Evolutionary conservation across 2,888 invertebrate species (phyloP).

Genomic region (Toxonevra muliebris): DNA sequence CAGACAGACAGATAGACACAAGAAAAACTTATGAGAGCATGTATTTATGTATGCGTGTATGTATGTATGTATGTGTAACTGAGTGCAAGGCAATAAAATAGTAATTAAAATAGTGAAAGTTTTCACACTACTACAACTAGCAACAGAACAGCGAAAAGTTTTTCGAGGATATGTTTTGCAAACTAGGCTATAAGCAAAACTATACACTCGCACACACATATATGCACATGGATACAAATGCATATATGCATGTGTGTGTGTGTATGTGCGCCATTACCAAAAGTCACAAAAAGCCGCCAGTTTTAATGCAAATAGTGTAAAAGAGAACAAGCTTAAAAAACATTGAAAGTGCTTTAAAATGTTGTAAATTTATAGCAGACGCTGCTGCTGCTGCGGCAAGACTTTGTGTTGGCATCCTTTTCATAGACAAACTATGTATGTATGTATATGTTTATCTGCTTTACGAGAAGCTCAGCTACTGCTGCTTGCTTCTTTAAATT

Average conservation of each 20-base stretch:
- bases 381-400: neutral
- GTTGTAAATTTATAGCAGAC: neutral
- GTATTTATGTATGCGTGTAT: neutral
- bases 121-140: constrained; percentile 1
- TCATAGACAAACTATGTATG: too few relatives aligned
- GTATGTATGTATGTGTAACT: neutral
- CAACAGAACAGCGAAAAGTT: neutral
- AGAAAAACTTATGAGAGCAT: constrained; percentile 6
- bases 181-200: neutral
- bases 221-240: neutral
- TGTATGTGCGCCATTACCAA: neutral
- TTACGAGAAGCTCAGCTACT: too few relatives aligned
- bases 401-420: too few relatives aligned
- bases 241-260: neutral
- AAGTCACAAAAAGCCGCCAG: constrained; percentile 23
- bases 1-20: constrained; percentile 15
- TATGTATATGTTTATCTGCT: neutral
- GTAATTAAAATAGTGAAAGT: constrained; percentile 35
- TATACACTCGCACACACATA: neutral
- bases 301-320: neutral
- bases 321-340: constrained; percentile 18
- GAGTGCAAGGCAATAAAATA: constrained; percentile 9
- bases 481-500: too few relatives aligned
- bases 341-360: constrained; percentile 14
- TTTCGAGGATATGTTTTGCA: too few relatives aligned